Evolutionary conservation across 2,888 invertebrate genomes (phyloP).

Genomic region (Oxycera nigricornis): DNA sequence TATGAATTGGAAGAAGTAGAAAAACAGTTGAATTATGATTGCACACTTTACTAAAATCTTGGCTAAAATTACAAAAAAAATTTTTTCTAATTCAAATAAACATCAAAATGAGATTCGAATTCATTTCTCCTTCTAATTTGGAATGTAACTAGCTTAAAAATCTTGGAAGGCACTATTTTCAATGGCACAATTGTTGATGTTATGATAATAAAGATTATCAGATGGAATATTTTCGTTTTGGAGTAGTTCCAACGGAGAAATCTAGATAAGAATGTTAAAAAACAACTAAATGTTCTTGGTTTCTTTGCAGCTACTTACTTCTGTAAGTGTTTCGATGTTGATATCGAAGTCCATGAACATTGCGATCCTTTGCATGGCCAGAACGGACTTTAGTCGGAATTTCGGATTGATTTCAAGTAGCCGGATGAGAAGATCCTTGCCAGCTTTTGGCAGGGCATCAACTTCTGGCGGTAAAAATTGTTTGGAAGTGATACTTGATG

Average conservation of each 20-base stretch:
- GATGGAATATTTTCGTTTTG: constrained; percentile 49
- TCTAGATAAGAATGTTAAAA: constrained; percentile 46
- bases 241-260: constrained; percentile 52
- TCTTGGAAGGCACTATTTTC: constrained; percentile 24
- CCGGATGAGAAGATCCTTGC: constrained; percentile 54
- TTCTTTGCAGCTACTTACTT: constrained; percentile 48
- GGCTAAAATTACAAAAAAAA: too few relatives aligned
- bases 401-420: constrained; percentile 54
- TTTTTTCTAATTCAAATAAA: too few relatives aligned
- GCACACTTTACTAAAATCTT: too few relatives aligned
- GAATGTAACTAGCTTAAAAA: too few relatives aligned
- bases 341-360: constrained; percentile 56
- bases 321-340: constrained; percentile 51
- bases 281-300: neutral
- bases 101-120: too few relatives aligned
- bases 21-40: too few relatives aligned
- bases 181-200: constrained; percentile 7
- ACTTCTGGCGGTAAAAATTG: constrained; percentile 52
- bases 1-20: too few relatives aligned
- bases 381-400: constrained; percentile 55
- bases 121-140: too few relatives aligned
- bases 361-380: constrained; percentile 56
- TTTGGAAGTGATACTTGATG: neutral
- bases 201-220: constrained; percentile 37
- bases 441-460: constrained; percentile 51